Base-by-base conservation (phyloP, 2,797 vertebrate species). In the Paedocypris micromegethes region DNA sequence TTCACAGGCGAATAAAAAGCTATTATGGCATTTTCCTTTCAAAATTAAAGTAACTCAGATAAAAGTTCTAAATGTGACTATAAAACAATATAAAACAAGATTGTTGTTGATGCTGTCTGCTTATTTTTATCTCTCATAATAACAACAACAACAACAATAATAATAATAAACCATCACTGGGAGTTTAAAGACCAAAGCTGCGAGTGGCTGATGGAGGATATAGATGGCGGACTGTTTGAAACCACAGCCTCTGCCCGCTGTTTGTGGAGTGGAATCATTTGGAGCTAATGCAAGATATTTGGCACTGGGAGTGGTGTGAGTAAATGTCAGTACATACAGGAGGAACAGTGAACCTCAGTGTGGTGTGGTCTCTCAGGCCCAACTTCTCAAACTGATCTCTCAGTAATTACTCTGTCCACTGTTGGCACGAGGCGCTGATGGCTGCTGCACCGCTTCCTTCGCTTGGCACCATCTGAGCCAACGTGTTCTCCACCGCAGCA, bases 161-260 rank as follows among this genome's bases (percentile, higher is more conserved):
- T 23, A 23, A 23, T 23, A 23, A 23, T 23, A 23, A 23, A 23
- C 23, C 23, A 23, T 23, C 23, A 23, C 23, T 23, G 80, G 83
- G 80, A 83, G 81, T 86, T 86, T 83, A 83, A 81, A 80, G 84
- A 81, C 66, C 82, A 83, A 84, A 78, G 82, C 82, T 84, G 77
- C 79, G 73, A 70, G 72, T 78, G 79, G 80, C 82, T 80, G 39
- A 56, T 46, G 38, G 57, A 61, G 51, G 47, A 65, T 52, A 65
- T 61, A 64, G 44, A 53, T 42, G 39, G 38, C 49, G 45, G 69
- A 41, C 44, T 58, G 56, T 50, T 58, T 44, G 23, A 42, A 51
- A 61, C 54, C 62, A 41, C 42, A 2, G 50, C 44, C 42, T n/a
- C 53, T 54, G 5, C 49, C 40, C 54, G 58, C 53, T 55, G 48